phyloP scores from a whole-genome alignment of 1,140 invertebrate species.

The Aradophagus sp. region DNA sequence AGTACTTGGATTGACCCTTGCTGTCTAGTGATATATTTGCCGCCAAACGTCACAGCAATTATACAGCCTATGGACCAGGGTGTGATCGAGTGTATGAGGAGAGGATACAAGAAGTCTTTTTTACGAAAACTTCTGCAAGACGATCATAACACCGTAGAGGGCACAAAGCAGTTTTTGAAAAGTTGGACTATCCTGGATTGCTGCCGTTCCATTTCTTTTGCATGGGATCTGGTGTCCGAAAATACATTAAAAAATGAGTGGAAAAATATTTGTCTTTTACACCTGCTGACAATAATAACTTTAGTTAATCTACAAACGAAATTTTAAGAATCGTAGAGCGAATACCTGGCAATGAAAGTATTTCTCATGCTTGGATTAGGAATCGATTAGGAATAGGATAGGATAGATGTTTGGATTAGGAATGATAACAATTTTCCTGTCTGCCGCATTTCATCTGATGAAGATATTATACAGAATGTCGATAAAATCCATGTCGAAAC shows the following conservation, averaged over 20 bases:
- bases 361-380: not conserved
- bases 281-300: not conserved
- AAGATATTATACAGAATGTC: not conserved
- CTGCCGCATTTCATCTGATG: not conserved
- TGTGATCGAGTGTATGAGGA: slow-evolving; percentile 62
- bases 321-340: not conserved
- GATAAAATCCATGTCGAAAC: not conserved
- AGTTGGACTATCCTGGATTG: slow-evolving; percentile 49
- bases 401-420: too few species aligned
- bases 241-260: slow-evolving; percentile 61
- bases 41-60: slow-evolving; percentile 66
- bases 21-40: slow-evolving; percentile 42
- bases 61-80: slow-evolving; percentile 72
- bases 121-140: slow-evolving; percentile 25
- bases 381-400: not conserved
- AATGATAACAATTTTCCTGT: not conserved
- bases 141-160: slow-evolving; percentile 6
- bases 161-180: slow-evolving; percentile 13
- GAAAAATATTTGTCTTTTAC: not conserved
- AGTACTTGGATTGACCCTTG: not conserved
- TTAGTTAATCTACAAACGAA: not conserved
- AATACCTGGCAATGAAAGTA: not conserved
- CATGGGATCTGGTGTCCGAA: slow-evolving; percentile 62
- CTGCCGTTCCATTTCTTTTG: slow-evolving; percentile 62
- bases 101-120: slow-evolving; percentile 37